Percentiles rank a stretch among this genome's conserved stretches.
These are phyloP conservation scores for Dendrocincla tyrannina DNA, from an alignment of 2,797 vertebrate genomes.

Conservation along the genomic window DNA sequence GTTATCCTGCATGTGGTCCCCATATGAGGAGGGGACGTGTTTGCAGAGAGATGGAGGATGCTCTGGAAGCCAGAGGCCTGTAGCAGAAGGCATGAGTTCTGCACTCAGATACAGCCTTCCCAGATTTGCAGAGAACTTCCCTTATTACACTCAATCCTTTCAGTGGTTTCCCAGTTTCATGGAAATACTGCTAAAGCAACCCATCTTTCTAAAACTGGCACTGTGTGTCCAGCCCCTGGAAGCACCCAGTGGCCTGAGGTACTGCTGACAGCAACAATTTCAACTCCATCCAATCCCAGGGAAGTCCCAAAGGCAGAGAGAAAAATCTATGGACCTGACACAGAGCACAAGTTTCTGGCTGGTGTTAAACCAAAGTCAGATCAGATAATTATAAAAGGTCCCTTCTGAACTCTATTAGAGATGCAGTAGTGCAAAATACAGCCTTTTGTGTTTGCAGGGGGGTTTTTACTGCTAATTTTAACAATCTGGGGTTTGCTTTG, in stretches of 20 bases:
- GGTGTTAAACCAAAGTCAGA: not conserved
- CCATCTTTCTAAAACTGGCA: constrained; percentile 1
- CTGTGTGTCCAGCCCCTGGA: not conserved
- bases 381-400: not conserved
- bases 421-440: constrained; percentile 4
- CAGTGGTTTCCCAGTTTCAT: constrained; percentile 34
- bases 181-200: constrained; percentile 32
- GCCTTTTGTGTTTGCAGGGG: not conserved
- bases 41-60: not conserved
- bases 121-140: not conserved
- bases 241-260: not conserved
- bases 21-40: not conserved
- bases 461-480: constrained; percentile 21
- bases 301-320: not conserved
- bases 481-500: not conserved
- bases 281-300: not conserved
- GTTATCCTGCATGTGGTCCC: not conserved
- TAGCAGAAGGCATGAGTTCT: not conserved
- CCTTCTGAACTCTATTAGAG: not conserved
- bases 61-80: constrained; percentile 26
- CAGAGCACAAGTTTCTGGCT: not conserved
- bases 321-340: not conserved
- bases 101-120: not conserved
- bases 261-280: not conserved
- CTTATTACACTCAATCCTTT: not conserved